Conservation (phyloP, 2,797 vertebrate species). For the Liasis olivaceus region DNA sequence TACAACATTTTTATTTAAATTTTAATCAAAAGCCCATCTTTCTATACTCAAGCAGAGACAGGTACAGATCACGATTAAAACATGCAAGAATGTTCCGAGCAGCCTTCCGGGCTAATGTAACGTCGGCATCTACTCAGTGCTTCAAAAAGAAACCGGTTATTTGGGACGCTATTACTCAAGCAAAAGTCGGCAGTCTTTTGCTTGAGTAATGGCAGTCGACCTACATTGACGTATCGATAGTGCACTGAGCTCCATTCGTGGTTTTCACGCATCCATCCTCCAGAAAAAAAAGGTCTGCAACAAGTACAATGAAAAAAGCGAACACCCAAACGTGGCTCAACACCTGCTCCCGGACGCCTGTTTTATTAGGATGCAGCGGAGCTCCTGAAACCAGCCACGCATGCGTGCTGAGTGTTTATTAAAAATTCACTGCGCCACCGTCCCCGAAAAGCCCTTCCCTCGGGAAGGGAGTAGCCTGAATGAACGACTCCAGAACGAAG, state of each 20-base stretch:
- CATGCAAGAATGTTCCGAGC: background rate
- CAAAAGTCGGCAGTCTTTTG: background rate
- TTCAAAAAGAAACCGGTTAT: background rate
- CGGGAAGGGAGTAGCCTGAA: background rate
- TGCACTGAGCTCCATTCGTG: background rate
- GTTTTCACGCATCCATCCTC: too few species aligned
- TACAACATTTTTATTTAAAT: background rate
- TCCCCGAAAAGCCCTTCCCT: constrained; percentile 30
- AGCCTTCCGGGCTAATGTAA: background rate
- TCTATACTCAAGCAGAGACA: background rate
- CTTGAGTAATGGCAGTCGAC: background rate
- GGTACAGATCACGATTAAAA: background rate
- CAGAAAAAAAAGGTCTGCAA: background rate
- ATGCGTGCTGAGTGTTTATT: constrained; percentile 23
- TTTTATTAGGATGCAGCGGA: background rate
- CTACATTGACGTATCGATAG: background rate
- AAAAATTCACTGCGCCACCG: constrained; percentile 64
- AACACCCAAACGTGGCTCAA: background rate
- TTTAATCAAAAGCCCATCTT: background rate
- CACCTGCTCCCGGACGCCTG: background rate
- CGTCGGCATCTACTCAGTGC: background rate
- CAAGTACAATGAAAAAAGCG: background rate
- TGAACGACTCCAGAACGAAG: background rate
- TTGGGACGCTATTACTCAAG: background rate
- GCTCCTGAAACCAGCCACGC: background rate